Evolutionary conservation across 2,888 invertebrate species (phyloP), one percentile per base, ranked within the genome.

Genomic region (Bedellia somnulentella): DNA sequence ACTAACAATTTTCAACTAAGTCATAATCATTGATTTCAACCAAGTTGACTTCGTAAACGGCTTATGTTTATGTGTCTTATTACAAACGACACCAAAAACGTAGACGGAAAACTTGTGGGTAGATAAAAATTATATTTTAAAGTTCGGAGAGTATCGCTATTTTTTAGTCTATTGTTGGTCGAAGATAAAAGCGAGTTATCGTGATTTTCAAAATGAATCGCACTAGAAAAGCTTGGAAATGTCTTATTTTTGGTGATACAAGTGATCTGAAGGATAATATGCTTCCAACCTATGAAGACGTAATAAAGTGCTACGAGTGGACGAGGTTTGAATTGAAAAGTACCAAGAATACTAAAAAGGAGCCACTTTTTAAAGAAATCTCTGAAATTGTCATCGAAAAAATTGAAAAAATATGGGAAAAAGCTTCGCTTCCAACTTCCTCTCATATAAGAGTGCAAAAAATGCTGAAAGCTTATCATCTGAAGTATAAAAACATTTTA

Each of bases 281-380:
- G 35, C 37, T n/a, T n/a, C n/a, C n/a, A n/a, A n/a, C n/a, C n/a
- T n/a, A n/a, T n/a, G n/a, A n/a, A n/a, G n/a, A n/a, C 32, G 32
- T 37, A 13, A 36, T 38, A 36, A 37, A 38, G 18, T 37, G 25
- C 27, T 37, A 37, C 22, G 35, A 39, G 25, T 39, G 37, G 35
- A 35, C 29, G 23, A 36, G 37, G 29, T 24, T 29, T 16, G 12
- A 21, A 22, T 16, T 35, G n/a, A 38, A 36, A 28, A 27, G 18
- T 4, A 24, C 34, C 16, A 27, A 15, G n/a, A n/a, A n/a, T n/a
- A n/a, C n/a, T n/a, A n/a, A n/a, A 29, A 37, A 36, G 30, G 33
- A 37, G 25, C 34, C 37, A 27, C 23, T 14, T 13, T 35, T 35
- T 32, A 10, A 11, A 4, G 32, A 37, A 12, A 33, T 37, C 9